Conservation (phyloP, 2,797 vertebrate species). For the Acropternis orthonyx region DNA sequence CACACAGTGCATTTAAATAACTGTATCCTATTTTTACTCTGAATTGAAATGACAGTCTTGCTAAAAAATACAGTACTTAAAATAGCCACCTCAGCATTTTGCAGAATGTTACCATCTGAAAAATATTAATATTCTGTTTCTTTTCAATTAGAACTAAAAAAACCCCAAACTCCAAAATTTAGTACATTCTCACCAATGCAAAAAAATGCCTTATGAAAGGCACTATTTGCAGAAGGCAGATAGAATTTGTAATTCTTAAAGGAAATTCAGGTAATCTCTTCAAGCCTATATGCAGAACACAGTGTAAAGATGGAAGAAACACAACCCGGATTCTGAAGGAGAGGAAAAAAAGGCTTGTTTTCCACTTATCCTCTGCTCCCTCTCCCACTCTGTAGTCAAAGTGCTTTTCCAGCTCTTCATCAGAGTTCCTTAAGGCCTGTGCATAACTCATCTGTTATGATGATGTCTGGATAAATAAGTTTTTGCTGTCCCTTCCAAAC, state of each 20-base stretch:
- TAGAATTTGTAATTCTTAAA: neutral
- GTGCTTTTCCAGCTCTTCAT: neutral
- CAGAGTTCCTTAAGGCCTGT: neutral
- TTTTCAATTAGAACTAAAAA: neutral
- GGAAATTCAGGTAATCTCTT: constrained; percentile 7
- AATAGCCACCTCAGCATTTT: neutral
- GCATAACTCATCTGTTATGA: neutral
- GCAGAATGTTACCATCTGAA: neutral
- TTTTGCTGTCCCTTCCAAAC: neutral
- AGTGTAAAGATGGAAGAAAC: neutral
- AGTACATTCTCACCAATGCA: constrained; percentile 6
- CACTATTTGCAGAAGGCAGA: neutral
- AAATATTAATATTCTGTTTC: neutral
- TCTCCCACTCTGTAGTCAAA: neutral
- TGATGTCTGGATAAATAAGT: neutral
- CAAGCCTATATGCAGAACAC: neutral
- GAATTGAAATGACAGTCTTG: neutral
- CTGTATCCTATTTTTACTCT: neutral
- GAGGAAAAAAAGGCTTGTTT: neutral
- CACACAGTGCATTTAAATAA: neutral
- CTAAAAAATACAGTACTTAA: neutral
- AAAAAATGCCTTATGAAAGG: neutral
- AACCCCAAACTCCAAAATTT: fast-evolving
- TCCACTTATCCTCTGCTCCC: neutral
- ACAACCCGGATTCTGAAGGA: neutral